phyloP scores from a whole-genome alignment of 2,797 vertebrate species.

The Amblyraja radiata region DNA sequence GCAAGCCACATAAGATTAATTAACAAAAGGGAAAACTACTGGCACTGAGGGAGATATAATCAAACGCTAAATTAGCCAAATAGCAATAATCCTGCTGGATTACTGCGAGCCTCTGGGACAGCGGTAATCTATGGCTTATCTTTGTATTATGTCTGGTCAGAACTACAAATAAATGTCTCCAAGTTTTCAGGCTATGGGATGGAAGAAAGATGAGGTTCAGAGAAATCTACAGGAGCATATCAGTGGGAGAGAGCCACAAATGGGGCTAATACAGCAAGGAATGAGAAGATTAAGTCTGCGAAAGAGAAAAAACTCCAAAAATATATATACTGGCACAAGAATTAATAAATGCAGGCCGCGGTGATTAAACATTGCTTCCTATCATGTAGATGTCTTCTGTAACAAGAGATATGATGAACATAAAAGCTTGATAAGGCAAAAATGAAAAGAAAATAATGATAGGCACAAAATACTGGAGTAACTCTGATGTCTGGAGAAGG shows the following conservation, averaged over 20 bases:
- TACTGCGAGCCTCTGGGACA: background rate
- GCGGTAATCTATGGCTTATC: background rate
- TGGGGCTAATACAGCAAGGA: background rate
- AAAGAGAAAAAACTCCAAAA: background rate
- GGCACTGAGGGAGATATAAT: background rate
- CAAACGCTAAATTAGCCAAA: background rate
- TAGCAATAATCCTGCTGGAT: background rate
- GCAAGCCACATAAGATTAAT: background rate
- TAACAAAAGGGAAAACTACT: background rate
- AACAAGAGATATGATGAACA: background rate
- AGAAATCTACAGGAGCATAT: background rate
- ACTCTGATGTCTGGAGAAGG: no score
- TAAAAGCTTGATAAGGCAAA: background rate
- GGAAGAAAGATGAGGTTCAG: background rate
- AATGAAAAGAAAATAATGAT: background rate
- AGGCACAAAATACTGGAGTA: no score
- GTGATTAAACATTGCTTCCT: background rate
- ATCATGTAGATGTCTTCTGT: background rate
- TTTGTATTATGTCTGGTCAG: background rate
- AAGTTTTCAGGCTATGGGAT: background rate
- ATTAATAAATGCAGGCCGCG: background rate
- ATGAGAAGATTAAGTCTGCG: background rate
- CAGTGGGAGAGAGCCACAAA: background rate
- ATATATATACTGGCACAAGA: background rate
- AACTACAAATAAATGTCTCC: background rate